These are phyloP conservation scores for Turdus rufiventris DNA, from an alignment of 2,113 vertebrate genomes.

Conservation along the genomic window DNA sequence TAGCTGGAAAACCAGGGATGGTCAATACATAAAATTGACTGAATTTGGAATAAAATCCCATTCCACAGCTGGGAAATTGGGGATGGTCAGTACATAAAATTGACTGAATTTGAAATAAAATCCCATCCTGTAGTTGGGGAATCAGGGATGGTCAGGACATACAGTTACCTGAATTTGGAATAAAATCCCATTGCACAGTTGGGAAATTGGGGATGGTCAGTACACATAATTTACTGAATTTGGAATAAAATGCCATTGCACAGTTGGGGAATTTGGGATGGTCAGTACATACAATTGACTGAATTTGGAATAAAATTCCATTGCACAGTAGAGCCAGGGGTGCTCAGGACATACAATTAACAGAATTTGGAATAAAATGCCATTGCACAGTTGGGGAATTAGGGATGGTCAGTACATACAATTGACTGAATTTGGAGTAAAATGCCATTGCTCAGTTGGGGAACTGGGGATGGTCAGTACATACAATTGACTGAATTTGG, in stretches of 20 bases:
- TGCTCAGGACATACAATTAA: rapidly evolving
- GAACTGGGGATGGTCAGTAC: rapidly evolving
- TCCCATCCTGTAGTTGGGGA: rapidly evolving
- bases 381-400: rapidly evolving
- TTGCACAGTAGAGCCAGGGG: rapidly evolving
- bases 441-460: rapidly evolving
- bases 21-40: too few relatives aligned
- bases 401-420: rapidly evolving
- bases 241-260: neutral
- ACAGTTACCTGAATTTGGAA: neutral
- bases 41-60: too few relatives aligned
- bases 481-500: neutral
- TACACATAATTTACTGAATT: rapidly evolving
- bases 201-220: rapidly evolving
- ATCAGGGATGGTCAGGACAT: rapidly evolving
- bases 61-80: rapidly evolving
- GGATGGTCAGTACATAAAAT: too few relatives aligned
- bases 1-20: rapidly evolving
- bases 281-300: rapidly evolving
- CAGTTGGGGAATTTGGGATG: rapidly evolving
- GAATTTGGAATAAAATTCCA: neutral
- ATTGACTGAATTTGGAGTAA: neutral
- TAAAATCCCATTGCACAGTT: rapidly evolving
- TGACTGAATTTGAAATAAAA: neutral
- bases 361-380: neutral